Evolutionary conservation across 1,140 invertebrate species (phyloP).

Genomic region (Hycleus phaleratus): DNA sequence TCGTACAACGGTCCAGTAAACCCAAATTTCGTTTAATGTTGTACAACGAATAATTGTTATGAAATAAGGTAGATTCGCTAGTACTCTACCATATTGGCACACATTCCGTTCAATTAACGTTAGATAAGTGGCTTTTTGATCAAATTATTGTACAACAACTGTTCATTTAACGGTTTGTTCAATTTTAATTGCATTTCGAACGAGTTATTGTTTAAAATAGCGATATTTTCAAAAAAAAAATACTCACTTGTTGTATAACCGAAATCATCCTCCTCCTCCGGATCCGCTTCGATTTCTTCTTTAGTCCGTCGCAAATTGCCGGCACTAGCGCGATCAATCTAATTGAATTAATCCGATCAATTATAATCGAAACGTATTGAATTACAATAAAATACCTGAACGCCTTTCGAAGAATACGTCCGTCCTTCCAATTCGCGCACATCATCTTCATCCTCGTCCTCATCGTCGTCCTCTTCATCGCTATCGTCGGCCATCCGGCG

Average conservation of each 20-base stretch:
- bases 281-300: slow-evolving; percentile 68
- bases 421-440: slow-evolving; percentile 68
- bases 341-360: slow-evolving; percentile 20
- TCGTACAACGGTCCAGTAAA: no score
- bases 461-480: slow-evolving; percentile 16
- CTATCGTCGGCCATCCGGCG: background rate
- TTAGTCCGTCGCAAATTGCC: slow-evolving; percentile 71
- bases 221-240: no score
- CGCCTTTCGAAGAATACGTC: slow-evolving; percentile 64
- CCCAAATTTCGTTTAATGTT: no score
- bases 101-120: no score
- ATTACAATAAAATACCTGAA: slow-evolving; percentile 54
- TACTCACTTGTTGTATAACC: slow-evolving; percentile 87
- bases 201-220: no score
- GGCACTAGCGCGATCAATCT: slow-evolving; percentile 86
- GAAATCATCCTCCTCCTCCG: slow-evolving; percentile 80
- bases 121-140: no score
- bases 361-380: background rate
- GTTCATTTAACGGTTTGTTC: no score
- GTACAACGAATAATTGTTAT: no score
- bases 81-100: no score
- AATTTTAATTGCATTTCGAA: no score
- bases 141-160: no score
- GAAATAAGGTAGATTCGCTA: no score
- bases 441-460: slow-evolving; percentile 61